Evolutionary conservation across 2,888 invertebrate genomes (phyloP), one percentile per base, ranked within the genome.

Genomic region (Lampropteryx suffumata): DNA sequence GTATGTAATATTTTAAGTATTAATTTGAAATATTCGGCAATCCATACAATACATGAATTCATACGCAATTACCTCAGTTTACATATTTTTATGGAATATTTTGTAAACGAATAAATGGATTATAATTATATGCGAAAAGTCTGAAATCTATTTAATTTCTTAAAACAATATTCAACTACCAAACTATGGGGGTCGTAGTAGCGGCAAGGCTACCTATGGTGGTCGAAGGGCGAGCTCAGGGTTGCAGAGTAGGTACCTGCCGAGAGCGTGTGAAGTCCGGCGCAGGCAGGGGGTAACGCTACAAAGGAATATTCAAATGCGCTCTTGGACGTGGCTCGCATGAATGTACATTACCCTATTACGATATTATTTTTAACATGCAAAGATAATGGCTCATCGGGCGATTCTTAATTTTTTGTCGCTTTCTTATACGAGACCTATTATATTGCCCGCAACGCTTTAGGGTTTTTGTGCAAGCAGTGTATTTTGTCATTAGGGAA

Each of bases 351-450:
- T 80, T 84, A 84, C 90, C 86, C 89, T 85, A 89, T 85, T 87
- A 86, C 88, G 88, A 82, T 87, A 89, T 89, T 89, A 89, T 90
- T 90, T 90, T 84, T 88, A 89, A 82, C 85, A 82, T 84, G 74
- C 76, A 73, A 86, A 88, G 90, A 90, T 90, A 90, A 90, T 89
- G 76, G 86, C 82, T 80, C 84, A 89, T 89, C 90, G 89, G 85
- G 85, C 84, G 87, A 90, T 87, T 89, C 84, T 84, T 84, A 88
- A 85, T 87, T 88, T 87, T 88, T 87, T 85, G 80, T 83, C 70
- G 80, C 78, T 79, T 84, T 81, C 84, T 87, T 85, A 73, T 69
- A 65, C 61, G 57, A 65, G 69, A 80, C 83, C 86, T 82, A 83
- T 85, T 83, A 82, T 82, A 81, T 77, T 80, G 82, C 71, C 76